Evolutionary conservation across 2,888 invertebrate species (phyloP), one percentile per base, ranked within the genome.

Genomic region (Orthosia cruda): DNA sequence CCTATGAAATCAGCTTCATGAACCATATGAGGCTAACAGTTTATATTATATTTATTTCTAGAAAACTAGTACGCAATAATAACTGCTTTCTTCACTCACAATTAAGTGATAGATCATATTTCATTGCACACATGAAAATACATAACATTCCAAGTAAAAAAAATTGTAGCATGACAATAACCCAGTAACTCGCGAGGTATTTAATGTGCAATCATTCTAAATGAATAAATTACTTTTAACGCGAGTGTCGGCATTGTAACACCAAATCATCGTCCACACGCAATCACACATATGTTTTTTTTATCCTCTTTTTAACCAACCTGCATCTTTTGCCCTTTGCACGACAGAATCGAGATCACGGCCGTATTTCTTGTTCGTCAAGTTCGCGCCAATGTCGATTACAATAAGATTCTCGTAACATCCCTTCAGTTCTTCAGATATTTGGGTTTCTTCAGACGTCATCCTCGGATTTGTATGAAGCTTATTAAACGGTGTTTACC

Each of bases 321-420:
- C 99, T 95, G 99, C 98, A 97, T 99, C 99, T 97, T 98, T 98
- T 86, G 99, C 99, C 96, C 99, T 97, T 96, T 99, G 98, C 82
- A 99, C 97, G 13, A 99, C 99, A 77, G 98, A 98, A 96, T 99
- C 99, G 93, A 99, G 97, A 97, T 99, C 99, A 94, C 99, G 97
- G 93, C 98, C 98, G 95, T 98, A 99, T 95, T 99, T 99, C 95
- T 99, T 99, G 96, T 99, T 99, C 45, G 99, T 99, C 91, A 99
- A 97, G 97, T 99, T 99, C 77, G 99, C 99, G 89, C 99, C 99
- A 86, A 98, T 98, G 96, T 99, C 99, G 85, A 99, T 98, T 90
- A 99, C 97, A 94, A 99, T 98, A 94, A 99, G 98, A 96, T 99
- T 99, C 95, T 99, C 99, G 93, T 98, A 98, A 94, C 98, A 98